phyloP scores from a whole-genome alignment of 2,113 vertebrate species.

The Blennius ocellaris region DNA sequence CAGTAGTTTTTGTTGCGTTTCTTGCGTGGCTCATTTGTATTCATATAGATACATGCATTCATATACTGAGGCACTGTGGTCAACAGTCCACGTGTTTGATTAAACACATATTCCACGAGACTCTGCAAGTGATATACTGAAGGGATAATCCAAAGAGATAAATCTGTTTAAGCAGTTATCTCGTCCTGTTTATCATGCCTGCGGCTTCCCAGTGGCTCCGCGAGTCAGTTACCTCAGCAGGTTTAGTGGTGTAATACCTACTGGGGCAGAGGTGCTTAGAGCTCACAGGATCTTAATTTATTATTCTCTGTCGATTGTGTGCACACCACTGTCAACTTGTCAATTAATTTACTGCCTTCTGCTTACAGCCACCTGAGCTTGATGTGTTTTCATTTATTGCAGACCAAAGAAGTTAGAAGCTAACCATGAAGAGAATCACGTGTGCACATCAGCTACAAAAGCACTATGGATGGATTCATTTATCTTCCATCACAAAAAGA shows the following conservation, averaged over 20 bases:
- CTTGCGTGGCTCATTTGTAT: neutral
- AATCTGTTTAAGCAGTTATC: slow-evolving; percentile 11
- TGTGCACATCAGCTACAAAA: too few species aligned
- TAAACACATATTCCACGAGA: slow-evolving; percentile 33
- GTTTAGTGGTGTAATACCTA: neutral
- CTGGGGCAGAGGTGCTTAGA: neutral
- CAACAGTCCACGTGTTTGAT: slow-evolving; percentile 30
- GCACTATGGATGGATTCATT: too few species aligned
- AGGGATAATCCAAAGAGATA: slow-evolving; percentile 39
- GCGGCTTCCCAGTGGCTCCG: neutral
- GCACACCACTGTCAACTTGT: neutral
- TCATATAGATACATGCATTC: neutral
- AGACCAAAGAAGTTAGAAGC: neutral
- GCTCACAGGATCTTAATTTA: slow-evolving; percentile 12
- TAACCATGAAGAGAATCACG: too few species aligned
- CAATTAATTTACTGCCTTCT: slow-evolving; percentile 6
- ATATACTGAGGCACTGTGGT: slow-evolving; percentile 11
- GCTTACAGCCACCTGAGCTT: slow-evolving; percentile 5
- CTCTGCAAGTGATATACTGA: slow-evolving; percentile 11
- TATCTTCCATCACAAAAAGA: too few species aligned
- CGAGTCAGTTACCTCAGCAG: neutral
- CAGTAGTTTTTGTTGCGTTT: slow-evolving; percentile 5
- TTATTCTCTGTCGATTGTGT: slow-evolving; percentile 20
- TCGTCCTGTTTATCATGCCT: slow-evolving; percentile 4
- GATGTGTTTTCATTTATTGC: neutral